Conservation (phyloP, 2,888 invertebrate species). For the Chloroclystis v-ata region DNA sequence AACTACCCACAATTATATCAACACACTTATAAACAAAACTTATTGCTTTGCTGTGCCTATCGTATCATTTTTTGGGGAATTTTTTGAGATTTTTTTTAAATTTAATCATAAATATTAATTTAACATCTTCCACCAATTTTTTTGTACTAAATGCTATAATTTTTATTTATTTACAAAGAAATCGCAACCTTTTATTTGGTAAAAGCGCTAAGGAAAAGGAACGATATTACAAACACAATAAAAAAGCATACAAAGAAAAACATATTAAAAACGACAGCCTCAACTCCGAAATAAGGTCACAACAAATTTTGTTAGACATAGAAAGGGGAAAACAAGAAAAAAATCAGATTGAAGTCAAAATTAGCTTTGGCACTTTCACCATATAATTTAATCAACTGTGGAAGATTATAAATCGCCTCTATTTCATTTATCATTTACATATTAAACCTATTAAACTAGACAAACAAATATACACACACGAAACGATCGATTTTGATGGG, state of each 20-base stretch:
- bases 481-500: slow-evolving; percentile 42
- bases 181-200: slow-evolving; percentile 63
- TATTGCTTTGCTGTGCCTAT: slow-evolving; percentile 21
- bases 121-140: slow-evolving; percentile 65
- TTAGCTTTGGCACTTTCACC: slow-evolving; percentile 63
- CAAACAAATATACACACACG: slow-evolving; percentile 74
- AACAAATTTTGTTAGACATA: not conserved
- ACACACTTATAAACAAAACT: not conserved
- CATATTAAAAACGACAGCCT: slow-evolving; percentile 3
- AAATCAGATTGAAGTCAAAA: not conserved
- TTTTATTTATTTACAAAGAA: slow-evolving; percentile 63
- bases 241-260: slow-evolving; percentile 7
- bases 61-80: slow-evolving; percentile 27
- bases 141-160: slow-evolving; percentile 70
- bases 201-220: slow-evolving; percentile 53
- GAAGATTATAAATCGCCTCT: slow-evolving; percentile 39
- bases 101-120: slow-evolving; percentile 33
- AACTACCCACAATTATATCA: too few species aligned
- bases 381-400: slow-evolving; percentile 35
- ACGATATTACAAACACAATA: slow-evolving; percentile 6
- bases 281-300: not conserved
- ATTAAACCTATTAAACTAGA: slow-evolving; percentile 68
- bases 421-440: slow-evolving; percentile 59
- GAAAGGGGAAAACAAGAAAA: not conserved
- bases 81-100: slow-evolving; percentile 43